phyloP scores from a whole-genome alignment of 2,888 invertebrate genomes.

The Sarcophaga subvicina region DNA sequence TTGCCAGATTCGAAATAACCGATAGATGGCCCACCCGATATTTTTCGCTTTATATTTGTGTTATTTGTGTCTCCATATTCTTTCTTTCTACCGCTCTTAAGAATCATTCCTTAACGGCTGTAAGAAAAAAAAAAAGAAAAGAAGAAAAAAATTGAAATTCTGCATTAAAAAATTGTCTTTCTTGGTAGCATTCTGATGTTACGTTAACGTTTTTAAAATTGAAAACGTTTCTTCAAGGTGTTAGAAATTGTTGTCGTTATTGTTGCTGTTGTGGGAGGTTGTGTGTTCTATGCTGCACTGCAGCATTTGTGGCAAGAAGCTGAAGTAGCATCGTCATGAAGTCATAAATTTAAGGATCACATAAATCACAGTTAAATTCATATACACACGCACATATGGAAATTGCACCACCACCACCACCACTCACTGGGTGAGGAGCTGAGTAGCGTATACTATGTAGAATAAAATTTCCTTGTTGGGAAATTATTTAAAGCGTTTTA shows the following conservation, averaged over 20 bases:
- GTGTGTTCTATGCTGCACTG: conserved; percentile 7
- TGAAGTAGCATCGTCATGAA: conserved; percentile 43
- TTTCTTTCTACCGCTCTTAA: background rate
- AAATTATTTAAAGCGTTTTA: too few species aligned
- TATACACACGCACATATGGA: conserved; percentile 2
- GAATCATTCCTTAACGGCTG: background rate
- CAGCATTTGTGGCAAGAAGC: conserved; percentile 22
- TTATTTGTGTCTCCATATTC: conserved; percentile 24
- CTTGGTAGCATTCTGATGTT: background rate
- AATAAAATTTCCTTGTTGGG: too few species aligned
- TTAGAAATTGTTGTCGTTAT: background rate
- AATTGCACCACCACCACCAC: too few species aligned
- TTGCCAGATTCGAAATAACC: too few species aligned
- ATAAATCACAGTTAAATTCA: conserved; percentile 71
- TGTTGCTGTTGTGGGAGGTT: background rate
- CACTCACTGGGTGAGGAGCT: too few species aligned
- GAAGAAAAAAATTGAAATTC: conserved; percentile 54
- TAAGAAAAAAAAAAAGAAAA: background rate
- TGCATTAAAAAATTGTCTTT: conserved; percentile 49
- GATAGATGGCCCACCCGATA: too few species aligned
- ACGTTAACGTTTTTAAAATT: conserved; percentile 26
- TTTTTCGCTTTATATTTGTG: conserved; percentile 23
- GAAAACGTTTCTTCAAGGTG: conserved; percentile 48
- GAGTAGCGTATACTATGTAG: too few species aligned
- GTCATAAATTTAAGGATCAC: conserved; percentile 73